phyloP scores from a whole-genome alignment of 1,140 invertebrate genomes.

The Drosophila burlai region DNA sequence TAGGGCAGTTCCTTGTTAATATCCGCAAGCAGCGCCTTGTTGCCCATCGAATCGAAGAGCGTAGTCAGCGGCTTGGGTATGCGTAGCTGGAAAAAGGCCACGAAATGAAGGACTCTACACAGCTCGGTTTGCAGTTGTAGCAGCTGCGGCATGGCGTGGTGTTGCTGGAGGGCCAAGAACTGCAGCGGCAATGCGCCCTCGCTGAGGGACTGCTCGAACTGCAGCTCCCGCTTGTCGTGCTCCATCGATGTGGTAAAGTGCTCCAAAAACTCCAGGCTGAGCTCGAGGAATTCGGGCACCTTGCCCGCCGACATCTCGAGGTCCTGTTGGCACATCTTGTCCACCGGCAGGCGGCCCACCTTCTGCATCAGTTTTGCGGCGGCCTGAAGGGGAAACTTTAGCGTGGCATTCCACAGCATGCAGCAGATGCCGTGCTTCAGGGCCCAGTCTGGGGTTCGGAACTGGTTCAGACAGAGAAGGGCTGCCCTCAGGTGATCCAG shows the following conservation, averaged over 20 bases:
- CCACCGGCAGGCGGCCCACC: conserved; percentile 94
- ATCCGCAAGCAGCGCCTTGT: conserved; percentile 86
- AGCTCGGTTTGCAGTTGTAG: conserved; percentile 93
- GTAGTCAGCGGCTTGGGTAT: conserved; percentile 89
- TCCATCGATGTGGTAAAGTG: conserved; percentile 87
- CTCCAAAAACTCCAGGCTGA: conserved; percentile 90
- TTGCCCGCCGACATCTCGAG: conserved; percentile 90
- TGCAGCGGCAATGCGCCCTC: conserved; percentile 89
- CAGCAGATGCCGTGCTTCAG: conserved; percentile 91
- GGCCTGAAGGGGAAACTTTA: conserved; percentile 91
- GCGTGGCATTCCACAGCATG: conserved; percentile 94
- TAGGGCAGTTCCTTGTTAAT: conserved; percentile 85
- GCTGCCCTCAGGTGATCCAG: conserved; percentile 89
- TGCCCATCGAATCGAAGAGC: conserved; percentile 90
- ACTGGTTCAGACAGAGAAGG: conserved; percentile 86
- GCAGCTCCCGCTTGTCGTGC: conserved; percentile 86
- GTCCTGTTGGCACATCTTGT: conserved; percentile 91
- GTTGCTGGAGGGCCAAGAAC: conserved; percentile 91
- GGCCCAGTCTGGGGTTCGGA: conserved; percentile 86
- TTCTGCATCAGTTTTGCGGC: conserved; percentile 94
- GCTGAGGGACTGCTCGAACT: conserved; percentile 90
- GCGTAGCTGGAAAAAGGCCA: conserved; percentile 92
- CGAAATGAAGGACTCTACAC: conserved; percentile 90
- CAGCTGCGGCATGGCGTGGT: conserved; percentile 90
- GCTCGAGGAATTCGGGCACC: conserved; percentile 89